Percentiles rank a stretch among this genome's conserved stretches.
phyloP scores from a whole-genome alignment of 2,113 vertebrate genomes.

The Tringa solitaria region DNA sequence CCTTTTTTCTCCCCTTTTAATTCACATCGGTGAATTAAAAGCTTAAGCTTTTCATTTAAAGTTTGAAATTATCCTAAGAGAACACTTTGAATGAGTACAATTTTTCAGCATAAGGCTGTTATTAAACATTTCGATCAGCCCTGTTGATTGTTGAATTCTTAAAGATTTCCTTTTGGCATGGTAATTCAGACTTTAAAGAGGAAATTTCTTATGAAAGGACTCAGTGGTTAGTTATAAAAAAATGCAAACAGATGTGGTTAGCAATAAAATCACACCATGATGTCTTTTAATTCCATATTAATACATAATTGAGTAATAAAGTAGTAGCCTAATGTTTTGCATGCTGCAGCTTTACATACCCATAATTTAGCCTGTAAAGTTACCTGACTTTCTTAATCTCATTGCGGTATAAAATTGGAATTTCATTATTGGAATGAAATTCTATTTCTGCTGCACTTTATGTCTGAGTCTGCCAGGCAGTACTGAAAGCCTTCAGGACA shows the following conservation, averaged over 20 bases:
- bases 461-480: not conserved
- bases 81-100: not conserved
- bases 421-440: slow-evolving; percentile 23
- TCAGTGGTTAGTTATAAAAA: slow-evolving; percentile 32
- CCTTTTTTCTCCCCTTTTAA: not conserved
- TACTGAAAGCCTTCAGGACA: not conserved
- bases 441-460: not conserved
- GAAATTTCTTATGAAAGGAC: slow-evolving; percentile 23
- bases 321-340: not conserved
- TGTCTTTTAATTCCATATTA: slow-evolving; percentile 59
- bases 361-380: slow-evolving; percentile 11
- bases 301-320: slow-evolving; percentile 58
- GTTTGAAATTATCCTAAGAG: not conserved
- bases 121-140: not conserved
- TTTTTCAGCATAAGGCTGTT: not conserved
- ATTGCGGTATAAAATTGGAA: slow-evolving; percentile 1
- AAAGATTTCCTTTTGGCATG: not conserved
- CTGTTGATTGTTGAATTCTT: not conserved
- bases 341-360: not conserved
- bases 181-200: not conserved
- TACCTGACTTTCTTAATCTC: slow-evolving; percentile 17
- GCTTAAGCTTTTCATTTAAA: not conserved
- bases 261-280: slow-evolving; percentile 20
- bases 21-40: not conserved
- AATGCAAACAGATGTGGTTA: slow-evolving; percentile 38